Evolutionary conservation across 1,140 invertebrate species (phyloP), one percentile per base, ranked within the genome.

Genomic region (Meloidogyne floridensis): DNA sequence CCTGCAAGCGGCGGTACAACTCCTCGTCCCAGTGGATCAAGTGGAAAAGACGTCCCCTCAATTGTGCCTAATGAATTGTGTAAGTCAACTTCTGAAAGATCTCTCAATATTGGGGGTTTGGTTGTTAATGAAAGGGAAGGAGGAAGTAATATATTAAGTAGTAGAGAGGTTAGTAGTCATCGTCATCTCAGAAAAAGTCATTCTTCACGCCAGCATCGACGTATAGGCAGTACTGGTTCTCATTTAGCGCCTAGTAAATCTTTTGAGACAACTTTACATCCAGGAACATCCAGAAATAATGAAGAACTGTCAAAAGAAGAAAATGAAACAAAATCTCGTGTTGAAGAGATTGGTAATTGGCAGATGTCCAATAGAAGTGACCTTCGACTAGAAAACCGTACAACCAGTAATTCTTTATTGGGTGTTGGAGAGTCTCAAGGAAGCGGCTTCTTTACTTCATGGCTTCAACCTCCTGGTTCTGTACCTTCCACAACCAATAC

Each of bases 1-100:
- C 32, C 77, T 1, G 65, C 9, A 75, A 53, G 43, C 13, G 75
- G 54, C 5, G 20, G 51, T 18, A 69, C 53, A 13, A 69, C 32
- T 43, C 32, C 47, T 2, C 15, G n/a, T n/a, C 18, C 15, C 9
- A 78, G 11, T 32, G 76, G 8, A 70, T 20, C 76, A 59, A n/a
- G n/a, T 32, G 51, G 32, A n/a, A 32, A 56, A 47, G 47, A 53
- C 10, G 20, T 47, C 1, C 56, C 65, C 51, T 43, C 76, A 56
- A 18, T 47, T 13, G 43, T 59, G 76, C 76, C 43, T n/a, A 78
- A 59, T 47, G 77, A 79, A 72, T 72, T 79, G 77, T 72, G 77
- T 79, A 79, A 79, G 77, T 79, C 18, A 11, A 72, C 15, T 5
- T 69, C 56, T 11, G 72, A 72, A 53, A 72, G 53, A 18, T 79